Base-by-base conservation (phyloP, 2,888 invertebrate species). In the Noctua pronuba region DNA sequence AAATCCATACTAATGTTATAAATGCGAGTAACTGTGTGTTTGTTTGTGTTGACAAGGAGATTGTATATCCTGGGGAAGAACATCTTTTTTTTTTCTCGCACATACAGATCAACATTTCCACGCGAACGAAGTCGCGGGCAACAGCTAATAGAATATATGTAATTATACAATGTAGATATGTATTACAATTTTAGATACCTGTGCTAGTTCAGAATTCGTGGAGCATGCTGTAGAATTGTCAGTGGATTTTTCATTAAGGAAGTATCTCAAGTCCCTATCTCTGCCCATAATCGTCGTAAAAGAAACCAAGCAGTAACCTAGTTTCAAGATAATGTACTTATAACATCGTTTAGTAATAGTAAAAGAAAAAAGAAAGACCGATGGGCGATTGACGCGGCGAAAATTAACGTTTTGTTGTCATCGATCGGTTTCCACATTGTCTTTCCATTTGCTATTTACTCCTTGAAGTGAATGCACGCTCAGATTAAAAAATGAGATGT, bases 401-500 rank as follows among this genome's bases (percentile, higher is more conserved):
- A 6, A 52, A 73, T 18, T 31, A 52, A 38, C 16, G 4, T 38
- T 46, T 16, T 21, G 31, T 28, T 18, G 18, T 60, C 18, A 60
- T 13, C 38, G 46, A 49, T 41, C 13, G 10, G n/a, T 62, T 24
- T 21, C 13, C 31, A 62, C 8, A 49, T 52, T 49, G n/a, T 46
- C n/a, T 35, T 68, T 82, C 68, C 65, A 74, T 69, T 75, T 72
- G 16, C 67, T 72, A 38, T 31, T 8, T 41, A 24, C 21, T 74
- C 84, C n/a, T 24, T 68, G 6, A 38, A 65, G 16, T 46, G 44
- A 69, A 80, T 72, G 77, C 73, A 67, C 38, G 38, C 49, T 71
- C 70, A 13, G 35, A 79, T 72, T 75, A 87, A 88, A 88, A 85
- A 85, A 77, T 75, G 21, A 70, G 69, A 79, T 60, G 68, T 73